Conservation (phyloP, 2,797 vertebrate genomes). For the Lutra lutra region DNA sequence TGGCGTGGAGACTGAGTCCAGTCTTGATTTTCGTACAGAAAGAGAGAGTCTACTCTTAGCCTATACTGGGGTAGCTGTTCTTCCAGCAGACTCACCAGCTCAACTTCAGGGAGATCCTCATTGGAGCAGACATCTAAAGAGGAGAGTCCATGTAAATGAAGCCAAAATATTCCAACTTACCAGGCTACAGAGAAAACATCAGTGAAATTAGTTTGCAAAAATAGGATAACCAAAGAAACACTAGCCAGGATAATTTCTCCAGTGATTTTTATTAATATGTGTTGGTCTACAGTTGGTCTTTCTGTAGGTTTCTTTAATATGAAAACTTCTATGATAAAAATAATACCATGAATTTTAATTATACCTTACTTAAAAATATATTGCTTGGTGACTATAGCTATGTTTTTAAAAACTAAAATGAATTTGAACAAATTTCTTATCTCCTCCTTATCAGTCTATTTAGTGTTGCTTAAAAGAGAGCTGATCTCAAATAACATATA, state of each 20-base stretch:
- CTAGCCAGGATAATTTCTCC: neutral
- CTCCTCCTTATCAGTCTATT: slow-evolving; percentile 2
- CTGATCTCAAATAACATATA: slow-evolving; percentile 12
- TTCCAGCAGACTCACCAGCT: slow-evolving; percentile 89
- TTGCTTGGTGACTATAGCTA: slow-evolving; percentile 7
- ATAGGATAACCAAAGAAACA: slow-evolving; percentile 2
- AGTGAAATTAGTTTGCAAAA: neutral
- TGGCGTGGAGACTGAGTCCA: slow-evolving; percentile 89
- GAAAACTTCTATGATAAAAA: slow-evolving; percentile 50
- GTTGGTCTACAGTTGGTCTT: neutral
- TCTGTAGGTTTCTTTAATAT: slow-evolving; percentile 45
- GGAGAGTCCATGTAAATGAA: slow-evolving; percentile 43
- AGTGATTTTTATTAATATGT: slow-evolving; percentile 10
- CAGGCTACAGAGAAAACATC: slow-evolving; percentile 18
- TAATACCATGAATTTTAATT: slow-evolving; percentile 22
- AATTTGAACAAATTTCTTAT: slow-evolving; percentile 22
- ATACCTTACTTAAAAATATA: neutral
- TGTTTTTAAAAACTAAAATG: slow-evolving; percentile 49
- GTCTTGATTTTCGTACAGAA: slow-evolving; percentile 93
- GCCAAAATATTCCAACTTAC: neutral
- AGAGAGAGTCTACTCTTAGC: slow-evolving; percentile 91
- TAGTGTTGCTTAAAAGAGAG: slow-evolving; percentile 11
- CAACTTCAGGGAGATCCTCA: slow-evolving; percentile 87
- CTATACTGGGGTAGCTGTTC: slow-evolving; percentile 89
- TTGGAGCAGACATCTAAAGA: slow-evolving; percentile 89